Evolutionary conservation across 1,140 invertebrate species (phyloP).

Genomic region (Pseudachorutes palmiensis): DNA sequence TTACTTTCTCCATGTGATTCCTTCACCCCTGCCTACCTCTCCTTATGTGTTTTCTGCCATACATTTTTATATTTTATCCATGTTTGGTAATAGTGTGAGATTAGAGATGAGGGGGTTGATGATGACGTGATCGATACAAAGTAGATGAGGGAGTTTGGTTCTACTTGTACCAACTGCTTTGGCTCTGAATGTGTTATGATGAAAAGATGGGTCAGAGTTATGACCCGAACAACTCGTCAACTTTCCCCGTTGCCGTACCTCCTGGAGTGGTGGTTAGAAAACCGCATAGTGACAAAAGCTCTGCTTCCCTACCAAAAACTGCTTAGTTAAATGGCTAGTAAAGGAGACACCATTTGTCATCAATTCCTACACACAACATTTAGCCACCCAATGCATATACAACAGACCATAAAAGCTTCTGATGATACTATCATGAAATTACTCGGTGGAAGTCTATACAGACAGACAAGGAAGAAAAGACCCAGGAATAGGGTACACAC

Average conservation of each 20-base stretch:
- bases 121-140: constrained; percentile 23
- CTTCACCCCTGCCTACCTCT: too few species aligned
- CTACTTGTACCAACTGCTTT: too few species aligned
- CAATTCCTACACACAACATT: constrained; percentile 40
- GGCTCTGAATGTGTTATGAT: constrained; percentile 20
- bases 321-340: constrained; percentile 40
- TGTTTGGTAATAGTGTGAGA: too few species aligned
- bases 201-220: constrained; percentile 38
- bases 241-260: constrained; percentile 26
- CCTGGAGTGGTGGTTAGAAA: constrained; percentile 36
- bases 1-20: too few species aligned
- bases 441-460: constrained; percentile 3
- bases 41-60: too few species aligned
- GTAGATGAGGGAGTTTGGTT: constrained; percentile 23
- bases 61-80: too few species aligned
- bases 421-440: constrained; percentile 38
- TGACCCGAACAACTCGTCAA: constrained; percentile 38
- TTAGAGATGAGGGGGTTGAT: constrained; percentile 1
- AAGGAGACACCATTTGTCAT: constrained; percentile 39
- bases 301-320: constrained; percentile 23
- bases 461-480: not conserved
- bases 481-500: too few species aligned
- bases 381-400: constrained; percentile 39
- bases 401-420: constrained; percentile 40
- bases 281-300: constrained; percentile 36